Evolutionary conservation across 2,888 invertebrate species (phyloP), one percentile per base, ranked within the genome.

Genomic region (Desoria tigrina): DNA sequence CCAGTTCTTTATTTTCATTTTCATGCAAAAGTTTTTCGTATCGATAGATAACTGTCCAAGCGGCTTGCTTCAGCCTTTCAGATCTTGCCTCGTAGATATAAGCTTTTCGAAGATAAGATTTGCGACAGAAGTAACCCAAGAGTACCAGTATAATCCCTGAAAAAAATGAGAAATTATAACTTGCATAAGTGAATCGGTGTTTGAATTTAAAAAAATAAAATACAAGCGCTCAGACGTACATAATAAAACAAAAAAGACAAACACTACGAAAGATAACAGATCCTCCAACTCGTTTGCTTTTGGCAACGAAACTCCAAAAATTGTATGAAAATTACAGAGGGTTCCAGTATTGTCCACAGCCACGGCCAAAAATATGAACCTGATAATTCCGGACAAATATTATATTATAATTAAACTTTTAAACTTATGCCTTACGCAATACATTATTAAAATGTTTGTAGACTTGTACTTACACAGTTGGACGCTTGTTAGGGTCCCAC

Each of bases 11-110:
- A 27, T 63, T 63, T 27, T 65, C 64, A 16, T 53, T 61, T 1
- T 70, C 71, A 45, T 68, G 67, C 26, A 72, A 57, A 2, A 74
- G 56, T 58, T 69, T 71, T 42, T 73, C 73, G 32, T 73, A 73
- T 21, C 73, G 62, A 24, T 62, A 70, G 14, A 61, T 64, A 23
- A 73, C 62, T 27, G 61, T 69, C 72, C 72, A 72, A 7, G 72
- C 71, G 14, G 72, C 72, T 16, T 71, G 63, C 24, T 69, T 64
- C 23, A 72, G 42, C 18, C 63, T 50, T 11, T 71, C 66, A 27
- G 42, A 39, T 53, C 65, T 53, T 23, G 69, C 69, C 28, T 69
- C 53, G 7, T 61, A 42, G 45, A 67, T 32, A 42, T 54, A 61
- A 11, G 45, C 45, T 2, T 42, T 32, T 7, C 62, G 42, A 18